Percentiles rank a stretch among this genome's conserved stretches.
Conservation (phyloP, 2,113 vertebrate genomes). For the Eonycteris spelaea region DNA sequence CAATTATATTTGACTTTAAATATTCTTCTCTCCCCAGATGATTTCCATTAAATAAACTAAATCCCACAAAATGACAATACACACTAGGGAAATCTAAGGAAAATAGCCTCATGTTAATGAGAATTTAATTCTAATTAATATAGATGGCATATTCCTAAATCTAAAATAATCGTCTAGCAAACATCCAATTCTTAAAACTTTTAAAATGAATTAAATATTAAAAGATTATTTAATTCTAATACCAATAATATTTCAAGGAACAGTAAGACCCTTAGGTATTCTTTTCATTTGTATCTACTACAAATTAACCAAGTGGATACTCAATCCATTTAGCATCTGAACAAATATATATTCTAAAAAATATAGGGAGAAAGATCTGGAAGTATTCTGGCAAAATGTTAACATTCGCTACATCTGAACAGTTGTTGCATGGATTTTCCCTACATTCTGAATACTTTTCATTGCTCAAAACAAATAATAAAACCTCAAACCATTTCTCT, state of each 20-base stretch:
- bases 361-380: not conserved
- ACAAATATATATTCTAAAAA: constrained; percentile 3
- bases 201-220: constrained; percentile 27
- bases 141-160: not conserved
- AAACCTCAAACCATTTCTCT: not conserved
- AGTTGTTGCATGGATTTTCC: not conserved
- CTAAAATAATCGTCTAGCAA: constrained; percentile 1
- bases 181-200: not conserved
- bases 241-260: not conserved
- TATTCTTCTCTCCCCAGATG: not conserved
- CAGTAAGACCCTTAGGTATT: not conserved
- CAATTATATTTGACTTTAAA: constrained; percentile 33
- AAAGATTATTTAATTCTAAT: constrained; percentile 12
- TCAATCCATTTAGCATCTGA: not conserved
- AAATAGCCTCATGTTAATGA: not conserved
- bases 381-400: not conserved
- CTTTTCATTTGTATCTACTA: not conserved
- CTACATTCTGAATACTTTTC: not conserved
- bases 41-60: constrained; percentile 32
- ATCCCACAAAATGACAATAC: not conserved
- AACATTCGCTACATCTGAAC: not conserved
- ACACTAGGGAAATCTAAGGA: not conserved
- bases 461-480: constrained; percentile 7
- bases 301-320: not conserved
- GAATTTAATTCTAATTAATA: constrained; percentile 33